A percentile compares a stretch with the other conserved stretches of the same genome.
Conservation (phyloP, 2,113 vertebrate species). For the Muscicapa adusta region DNA sequence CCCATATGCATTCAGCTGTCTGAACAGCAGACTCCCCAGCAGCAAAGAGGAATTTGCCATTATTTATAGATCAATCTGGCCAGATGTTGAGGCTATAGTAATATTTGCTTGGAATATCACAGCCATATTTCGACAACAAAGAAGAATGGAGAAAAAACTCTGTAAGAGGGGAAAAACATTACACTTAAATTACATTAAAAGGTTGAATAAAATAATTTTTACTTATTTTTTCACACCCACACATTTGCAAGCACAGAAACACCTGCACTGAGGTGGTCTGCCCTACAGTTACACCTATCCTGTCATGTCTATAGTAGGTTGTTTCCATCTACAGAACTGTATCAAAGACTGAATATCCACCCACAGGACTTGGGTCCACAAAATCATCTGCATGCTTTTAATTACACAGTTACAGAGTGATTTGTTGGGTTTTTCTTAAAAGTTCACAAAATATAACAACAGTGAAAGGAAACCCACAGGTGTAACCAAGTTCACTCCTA, state of each 20-base stretch:
- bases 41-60: not conserved
- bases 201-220: not conserved
- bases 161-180: not conserved
- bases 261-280: not conserved
- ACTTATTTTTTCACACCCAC: not conserved
- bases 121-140: not conserved
- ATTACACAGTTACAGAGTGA: not conserved
- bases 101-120: not conserved
- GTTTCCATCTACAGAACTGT: not conserved
- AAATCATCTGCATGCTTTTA: not conserved
- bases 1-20: not conserved
- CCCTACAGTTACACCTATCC: accelerated
- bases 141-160: not conserved
- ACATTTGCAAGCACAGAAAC: not conserved
- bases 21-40: not conserved
- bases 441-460: not conserved
- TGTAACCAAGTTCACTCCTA: not conserved
- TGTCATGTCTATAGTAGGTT: not conserved
- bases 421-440: not conserved
- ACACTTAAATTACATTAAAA: not conserved
- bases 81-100: not conserved
- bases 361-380: not conserved
- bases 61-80: not conserved
- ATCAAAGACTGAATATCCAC: not conserved
- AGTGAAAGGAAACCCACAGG: not conserved